A percentile compares a stretch with the other conserved stretches of the same genome.
phyloP scores from a whole-genome alignment of 2,888 invertebrate genomes.

The Pristionchus arcanus region DNA sequence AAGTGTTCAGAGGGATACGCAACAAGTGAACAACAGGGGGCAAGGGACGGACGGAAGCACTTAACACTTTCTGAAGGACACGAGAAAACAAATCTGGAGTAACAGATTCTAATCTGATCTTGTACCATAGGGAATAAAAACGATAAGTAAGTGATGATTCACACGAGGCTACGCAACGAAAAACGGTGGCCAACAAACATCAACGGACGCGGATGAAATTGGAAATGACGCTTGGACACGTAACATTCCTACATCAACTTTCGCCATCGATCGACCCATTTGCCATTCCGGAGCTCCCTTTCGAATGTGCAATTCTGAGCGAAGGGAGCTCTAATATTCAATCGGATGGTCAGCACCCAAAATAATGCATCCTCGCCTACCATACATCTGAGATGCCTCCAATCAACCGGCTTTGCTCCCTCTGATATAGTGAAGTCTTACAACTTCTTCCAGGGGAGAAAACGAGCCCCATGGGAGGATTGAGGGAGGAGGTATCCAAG shows the following conservation, averaged over 20 bases:
- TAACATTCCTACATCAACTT: not conserved
- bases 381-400: not conserved
- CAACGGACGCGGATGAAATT: not conserved
- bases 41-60: not conserved
- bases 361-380: not conserved
- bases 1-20: not conserved
- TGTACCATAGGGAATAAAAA: too few species aligned
- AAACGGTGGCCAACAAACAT: not conserved
- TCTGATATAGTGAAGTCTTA: not conserved
- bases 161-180: not conserved
- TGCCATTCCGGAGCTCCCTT: not conserved
- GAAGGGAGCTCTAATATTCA: not conserved
- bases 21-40: not conserved
- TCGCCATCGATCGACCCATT: not conserved
- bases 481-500: constrained; percentile 3
- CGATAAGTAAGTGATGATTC: too few species aligned
- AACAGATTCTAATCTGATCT: too few species aligned
- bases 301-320: not conserved
- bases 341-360: not conserved
- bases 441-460: not conserved
- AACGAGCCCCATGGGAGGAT: not conserved
- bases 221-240: not conserved
- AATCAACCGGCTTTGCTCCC: not conserved
- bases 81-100: not conserved
- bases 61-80: not conserved